Evolutionary conservation across 1,140 invertebrate species (phyloP).

Genomic region (Laupala kohalensis): DNA sequence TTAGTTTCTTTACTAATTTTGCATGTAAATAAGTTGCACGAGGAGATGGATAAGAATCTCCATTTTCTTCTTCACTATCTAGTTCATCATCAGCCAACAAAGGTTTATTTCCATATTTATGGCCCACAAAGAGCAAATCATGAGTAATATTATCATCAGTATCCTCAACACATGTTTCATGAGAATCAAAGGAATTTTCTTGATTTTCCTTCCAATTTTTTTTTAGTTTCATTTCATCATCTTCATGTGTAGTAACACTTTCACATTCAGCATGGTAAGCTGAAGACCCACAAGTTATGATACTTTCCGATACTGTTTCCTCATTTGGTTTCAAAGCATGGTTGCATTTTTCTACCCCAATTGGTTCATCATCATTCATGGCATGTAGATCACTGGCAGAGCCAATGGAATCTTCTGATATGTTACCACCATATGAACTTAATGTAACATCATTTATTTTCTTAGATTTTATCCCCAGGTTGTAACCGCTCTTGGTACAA

Average conservation of each 20-base stretch:
- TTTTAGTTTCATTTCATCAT: slow-evolving; percentile 29
- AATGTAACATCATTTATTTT: slow-evolving; percentile 17
- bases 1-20: background rate
- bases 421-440: slow-evolving; percentile 14
- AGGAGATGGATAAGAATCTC: background rate
- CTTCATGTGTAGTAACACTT: slow-evolving; percentile 48
- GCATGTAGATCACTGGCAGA: slow-evolving; percentile 57
- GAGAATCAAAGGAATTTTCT: slow-evolving; percentile 9
- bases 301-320: slow-evolving; percentile 51
- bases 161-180: slow-evolving; percentile 15
- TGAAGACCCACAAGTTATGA: slow-evolving; percentile 50
- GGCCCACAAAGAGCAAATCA: slow-evolving; percentile 43
- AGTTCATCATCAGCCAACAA: slow-evolving; percentile 66
- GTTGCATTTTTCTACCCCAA: slow-evolving; percentile 26
- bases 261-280: slow-evolving; percentile 59
- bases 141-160: slow-evolving; percentile 18
- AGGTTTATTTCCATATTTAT: slow-evolving; percentile 66
- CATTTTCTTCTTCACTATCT: slow-evolving; percentile 43
- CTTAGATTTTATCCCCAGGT: slow-evolving; percentile 14
- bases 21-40: background rate
- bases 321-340: background rate
- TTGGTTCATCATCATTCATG: slow-evolving; percentile 38
- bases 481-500: background rate
- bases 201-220: slow-evolving; percentile 3
- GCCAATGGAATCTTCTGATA: slow-evolving; percentile 55